These are phyloP conservation scores for Megaceryle torquata DNA, from an alignment of 2,113 vertebrate genomes.

Conservation along the genomic window DNA sequence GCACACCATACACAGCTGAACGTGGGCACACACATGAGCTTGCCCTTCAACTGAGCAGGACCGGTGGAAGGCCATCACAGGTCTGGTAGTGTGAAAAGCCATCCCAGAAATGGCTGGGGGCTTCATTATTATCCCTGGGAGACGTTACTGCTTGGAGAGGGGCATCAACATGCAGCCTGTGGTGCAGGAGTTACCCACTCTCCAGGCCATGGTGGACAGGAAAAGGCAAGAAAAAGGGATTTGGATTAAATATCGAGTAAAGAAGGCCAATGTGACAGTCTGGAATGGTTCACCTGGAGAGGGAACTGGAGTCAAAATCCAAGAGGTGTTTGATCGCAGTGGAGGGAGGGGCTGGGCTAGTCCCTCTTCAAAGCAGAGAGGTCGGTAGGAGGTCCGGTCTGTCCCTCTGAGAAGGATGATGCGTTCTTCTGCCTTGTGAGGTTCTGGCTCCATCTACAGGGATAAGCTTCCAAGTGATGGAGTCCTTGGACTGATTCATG, in stretches of 20 bases:
- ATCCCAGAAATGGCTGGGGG: neutral
- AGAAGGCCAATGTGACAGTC: neutral
- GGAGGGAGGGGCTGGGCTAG: neutral
- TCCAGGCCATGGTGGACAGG: neutral
- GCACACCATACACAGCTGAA: too few species aligned
- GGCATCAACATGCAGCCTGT: neutral
- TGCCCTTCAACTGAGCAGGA: neutral
- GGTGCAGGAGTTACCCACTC: neutral
- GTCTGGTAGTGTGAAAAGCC: neutral
- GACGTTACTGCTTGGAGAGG: neutral
- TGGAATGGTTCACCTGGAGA: neutral
- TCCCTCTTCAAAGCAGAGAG: neutral
- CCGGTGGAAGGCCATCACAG: neutral
- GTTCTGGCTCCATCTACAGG: slow-evolving; percentile 68
- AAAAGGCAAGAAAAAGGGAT: neutral
- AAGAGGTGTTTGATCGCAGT: neutral
- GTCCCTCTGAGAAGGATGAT: neutral
- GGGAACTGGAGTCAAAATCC: neutral
- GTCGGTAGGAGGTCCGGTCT: neutral
- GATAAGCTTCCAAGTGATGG: neutral
- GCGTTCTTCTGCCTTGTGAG: slow-evolving; percentile 25
- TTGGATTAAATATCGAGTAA: neutral
- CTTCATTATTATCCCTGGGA: neutral
- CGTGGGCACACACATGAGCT: too few species aligned
- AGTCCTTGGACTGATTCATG: neutral